Conservation (phyloP, 2,888 invertebrate species). For the Dyspetes luteomarginatus region DNA sequence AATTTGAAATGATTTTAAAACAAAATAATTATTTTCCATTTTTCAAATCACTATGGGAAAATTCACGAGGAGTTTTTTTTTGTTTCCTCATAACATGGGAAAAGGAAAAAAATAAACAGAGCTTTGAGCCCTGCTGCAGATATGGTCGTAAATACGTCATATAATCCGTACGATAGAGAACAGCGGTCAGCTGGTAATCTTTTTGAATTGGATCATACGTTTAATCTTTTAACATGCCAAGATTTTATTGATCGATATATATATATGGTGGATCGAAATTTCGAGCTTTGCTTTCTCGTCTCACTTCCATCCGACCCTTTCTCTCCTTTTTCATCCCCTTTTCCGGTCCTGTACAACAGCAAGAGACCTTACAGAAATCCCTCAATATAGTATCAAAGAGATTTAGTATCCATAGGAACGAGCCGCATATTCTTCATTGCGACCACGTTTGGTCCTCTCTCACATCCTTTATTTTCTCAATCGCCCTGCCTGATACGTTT, state of each 20-base stretch:
- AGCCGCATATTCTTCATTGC: conserved; percentile 59
- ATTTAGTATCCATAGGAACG: conserved; percentile 58
- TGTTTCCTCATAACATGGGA: no score
- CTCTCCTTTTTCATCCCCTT: background rate
- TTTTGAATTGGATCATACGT: conserved; percentile 62
- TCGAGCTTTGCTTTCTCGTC: conserved; percentile 46
- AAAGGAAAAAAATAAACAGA: no score
- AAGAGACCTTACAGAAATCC: conserved; percentile 36
- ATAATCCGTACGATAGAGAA: conserved; percentile 29
- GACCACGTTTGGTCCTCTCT: conserved; percentile 54
- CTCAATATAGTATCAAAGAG: conserved; percentile 47
- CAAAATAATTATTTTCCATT: no score
- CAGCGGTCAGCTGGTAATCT: conserved; percentile 51
- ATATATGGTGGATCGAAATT: conserved; percentile 36
- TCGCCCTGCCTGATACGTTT: no score
- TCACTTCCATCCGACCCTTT: conserved; percentile 14
- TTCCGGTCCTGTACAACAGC: conserved; percentile 1
- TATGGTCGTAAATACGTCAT: background rate
- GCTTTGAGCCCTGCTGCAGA: no score
- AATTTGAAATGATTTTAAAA: no score
- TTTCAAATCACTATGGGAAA: no score
- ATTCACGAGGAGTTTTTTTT: no score
- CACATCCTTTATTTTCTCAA: conserved; percentile 10
- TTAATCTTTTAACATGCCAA: conserved; percentile 52
- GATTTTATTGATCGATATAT: conserved; percentile 56